phyloP scores from a whole-genome alignment of 1,140 invertebrate genomes.

The Micrasema minimum region DNA sequence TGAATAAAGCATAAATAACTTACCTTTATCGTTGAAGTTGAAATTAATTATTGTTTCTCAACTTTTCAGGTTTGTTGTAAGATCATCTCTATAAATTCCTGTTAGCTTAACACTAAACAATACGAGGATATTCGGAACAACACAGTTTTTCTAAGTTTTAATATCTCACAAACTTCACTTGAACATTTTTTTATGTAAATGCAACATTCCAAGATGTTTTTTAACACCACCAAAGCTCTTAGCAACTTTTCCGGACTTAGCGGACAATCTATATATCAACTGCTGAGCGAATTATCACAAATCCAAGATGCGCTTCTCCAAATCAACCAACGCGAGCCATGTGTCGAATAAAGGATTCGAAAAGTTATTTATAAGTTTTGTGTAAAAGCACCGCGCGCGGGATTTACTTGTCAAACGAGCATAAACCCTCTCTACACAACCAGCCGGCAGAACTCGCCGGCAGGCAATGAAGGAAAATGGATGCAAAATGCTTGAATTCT shows the following conservation, averaged over 20 bases:
- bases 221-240: not conserved
- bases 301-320: not conserved
- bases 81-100: no score
- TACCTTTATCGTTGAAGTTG: no score
- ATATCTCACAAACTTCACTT: conserved; percentile 1
- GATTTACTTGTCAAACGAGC: no score
- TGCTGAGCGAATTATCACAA: not conserved
- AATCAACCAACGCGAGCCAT: not conserved
- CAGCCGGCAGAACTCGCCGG: conserved; percentile 27
- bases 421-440: no score
- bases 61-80: no score
- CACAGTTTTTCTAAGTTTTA: conserved; percentile 1
- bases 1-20: no score
- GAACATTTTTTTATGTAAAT: not conserved
- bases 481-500: no score
- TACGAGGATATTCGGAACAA: no score
- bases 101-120: no score
- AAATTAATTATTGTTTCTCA: no score
- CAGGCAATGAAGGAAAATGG: conserved; percentile 9
- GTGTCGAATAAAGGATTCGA: conserved; percentile 5
- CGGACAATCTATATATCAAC: conserved; percentile 3
- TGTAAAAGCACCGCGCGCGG: conserved; percentile 7
- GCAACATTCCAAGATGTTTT: conserved; percentile 7
- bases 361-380: conserved; percentile 30
- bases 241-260: not conserved